Percentiles rank a stretch among this genome's conserved stretches.
Conservation (phyloP, 2,888 invertebrate genomes). For the Tineola bisselliella region DNA sequence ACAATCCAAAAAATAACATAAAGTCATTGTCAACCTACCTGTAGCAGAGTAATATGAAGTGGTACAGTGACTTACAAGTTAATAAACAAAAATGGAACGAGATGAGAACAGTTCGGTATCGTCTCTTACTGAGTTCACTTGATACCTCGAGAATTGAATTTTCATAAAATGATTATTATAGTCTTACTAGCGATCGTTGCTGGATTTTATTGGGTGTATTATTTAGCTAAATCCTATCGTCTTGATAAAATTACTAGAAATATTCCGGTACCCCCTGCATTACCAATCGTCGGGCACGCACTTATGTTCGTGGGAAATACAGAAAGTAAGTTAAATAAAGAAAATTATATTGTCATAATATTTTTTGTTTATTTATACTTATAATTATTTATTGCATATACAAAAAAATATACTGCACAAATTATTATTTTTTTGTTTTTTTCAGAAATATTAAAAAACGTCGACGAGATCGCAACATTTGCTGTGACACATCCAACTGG, state of each 20-base stretch:
- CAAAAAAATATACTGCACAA: no score
- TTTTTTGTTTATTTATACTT: no score
- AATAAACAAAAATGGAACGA: neutral
- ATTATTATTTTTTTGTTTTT: no score
- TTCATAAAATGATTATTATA: slow-evolving; percentile 33
- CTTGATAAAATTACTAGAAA: slow-evolving; percentile 35
- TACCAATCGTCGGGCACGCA: slow-evolving; percentile 44
- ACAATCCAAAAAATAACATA: neutral
- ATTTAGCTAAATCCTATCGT: slow-evolving; percentile 24
- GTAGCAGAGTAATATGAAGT: neutral
- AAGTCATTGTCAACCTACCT: neutral
- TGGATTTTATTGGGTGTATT: slow-evolving; percentile 31
- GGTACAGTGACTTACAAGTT: neutral
- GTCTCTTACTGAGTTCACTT: neutral
- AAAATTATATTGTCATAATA: neutral
- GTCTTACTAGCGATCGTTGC: slow-evolving; percentile 22
- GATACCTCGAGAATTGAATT: neutral
- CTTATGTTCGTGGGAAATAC: slow-evolving; percentile 44
- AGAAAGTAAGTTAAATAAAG: slow-evolving; percentile 32
- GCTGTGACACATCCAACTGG: slow-evolving; percentile 32
- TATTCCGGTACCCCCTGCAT: slow-evolving; percentile 29
- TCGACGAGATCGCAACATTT: slow-evolving; percentile 33
- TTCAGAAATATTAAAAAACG: slow-evolving; percentile 42
- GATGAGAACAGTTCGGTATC: neutral
- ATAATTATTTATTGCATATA: no score